These are phyloP conservation scores for Apotomis turbidana DNA, from an alignment of 2,888 invertebrate species.

Conservation along the genomic window DNA sequence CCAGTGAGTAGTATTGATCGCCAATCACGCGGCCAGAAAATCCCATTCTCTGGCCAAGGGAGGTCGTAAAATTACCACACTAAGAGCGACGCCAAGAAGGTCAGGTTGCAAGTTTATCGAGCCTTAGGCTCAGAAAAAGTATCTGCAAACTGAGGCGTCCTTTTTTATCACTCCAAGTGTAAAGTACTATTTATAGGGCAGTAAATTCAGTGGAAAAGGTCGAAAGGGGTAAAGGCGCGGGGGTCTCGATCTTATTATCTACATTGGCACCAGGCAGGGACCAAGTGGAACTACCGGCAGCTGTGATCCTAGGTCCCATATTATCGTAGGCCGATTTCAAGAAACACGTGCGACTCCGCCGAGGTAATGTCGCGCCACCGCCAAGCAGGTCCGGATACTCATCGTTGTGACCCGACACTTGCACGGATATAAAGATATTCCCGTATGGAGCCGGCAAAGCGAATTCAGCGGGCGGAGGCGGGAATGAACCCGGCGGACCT, in stretches of 20 bases:
- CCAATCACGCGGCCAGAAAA: neutral
- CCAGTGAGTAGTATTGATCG: neutral
- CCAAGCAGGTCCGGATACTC: constrained; percentile 92
- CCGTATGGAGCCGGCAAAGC: constrained; percentile 82
- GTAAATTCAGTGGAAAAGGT: constrained; percentile 80
- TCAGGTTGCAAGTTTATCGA: neutral
- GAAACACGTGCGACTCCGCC: constrained; percentile 79
- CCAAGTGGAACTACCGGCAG: constrained; percentile 93
- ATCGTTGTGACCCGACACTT: constrained; percentile 87
- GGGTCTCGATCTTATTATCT: constrained; percentile 58
- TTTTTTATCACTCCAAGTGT: neutral
- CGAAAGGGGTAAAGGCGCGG: constrained; percentile 62
- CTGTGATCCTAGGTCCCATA: constrained; percentile 95
- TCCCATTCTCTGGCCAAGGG: neutral
- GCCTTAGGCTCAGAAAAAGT: neutral
- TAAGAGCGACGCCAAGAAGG: neutral
- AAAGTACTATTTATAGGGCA: constrained; percentile 61
- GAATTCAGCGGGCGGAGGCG: constrained; percentile 78
- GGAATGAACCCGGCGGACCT: constrained; percentile 73
- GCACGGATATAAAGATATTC: constrained; percentile 94
- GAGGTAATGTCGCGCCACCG: constrained; percentile 74
- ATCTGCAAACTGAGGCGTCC: neutral
- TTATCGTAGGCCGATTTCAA: constrained; percentile 92
- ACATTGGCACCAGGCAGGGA: constrained; percentile 87
- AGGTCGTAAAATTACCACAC: neutral